Conservation (phyloP, 2,113 vertebrate species). For the Protobothrops flavoviridis region DNA sequence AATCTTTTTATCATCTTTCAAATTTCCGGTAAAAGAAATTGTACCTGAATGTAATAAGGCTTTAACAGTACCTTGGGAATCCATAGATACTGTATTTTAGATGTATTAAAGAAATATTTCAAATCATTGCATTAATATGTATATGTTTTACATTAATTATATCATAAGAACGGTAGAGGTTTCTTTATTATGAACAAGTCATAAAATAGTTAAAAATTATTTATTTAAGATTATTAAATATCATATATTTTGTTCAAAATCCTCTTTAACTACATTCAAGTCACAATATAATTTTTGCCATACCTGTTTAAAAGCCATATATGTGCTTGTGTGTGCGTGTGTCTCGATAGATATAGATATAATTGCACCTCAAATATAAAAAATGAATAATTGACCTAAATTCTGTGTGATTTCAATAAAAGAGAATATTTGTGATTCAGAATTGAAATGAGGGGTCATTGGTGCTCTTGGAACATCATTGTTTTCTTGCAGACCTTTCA, state of each 20-base stretch:
- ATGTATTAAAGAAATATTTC: constrained; percentile 66
- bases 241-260: not conserved
- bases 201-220: constrained; percentile 26
- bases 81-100: constrained; percentile 42
- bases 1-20: constrained; percentile 82
- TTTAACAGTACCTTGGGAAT: constrained; percentile 68
- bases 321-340: not conserved
- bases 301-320: not conserved
- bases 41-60: constrained; percentile 81
- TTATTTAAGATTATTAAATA: constrained; percentile 9
- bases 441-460: too few species aligned
- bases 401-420: not conserved
- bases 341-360: not conserved
- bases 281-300: not conserved
- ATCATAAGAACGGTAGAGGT: constrained; percentile 46
- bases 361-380: not conserved
- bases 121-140: constrained; percentile 55
- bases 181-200: constrained; percentile 23
- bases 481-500: too few species aligned
- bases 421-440: too few species aligned
- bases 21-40: constrained; percentile 87
- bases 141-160: constrained; percentile 54
- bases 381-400: not conserved
- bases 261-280: not conserved
- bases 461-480: too few species aligned